Evolutionary conservation across 1,140 invertebrate species (phyloP), one percentile per base, ranked within the genome.

Genomic region (Melanaphis sacchari): DNA sequence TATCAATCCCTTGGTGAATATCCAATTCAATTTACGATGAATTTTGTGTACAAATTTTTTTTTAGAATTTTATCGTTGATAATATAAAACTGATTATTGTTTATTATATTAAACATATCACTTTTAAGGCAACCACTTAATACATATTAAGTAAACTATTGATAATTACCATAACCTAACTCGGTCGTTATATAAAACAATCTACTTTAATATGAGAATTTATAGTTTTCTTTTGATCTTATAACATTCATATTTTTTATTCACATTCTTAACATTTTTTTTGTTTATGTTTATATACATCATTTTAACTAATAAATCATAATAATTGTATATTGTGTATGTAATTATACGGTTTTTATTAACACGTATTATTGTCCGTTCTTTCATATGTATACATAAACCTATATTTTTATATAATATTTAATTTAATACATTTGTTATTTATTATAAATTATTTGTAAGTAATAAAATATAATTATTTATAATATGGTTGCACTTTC

Each of bases 401-500:
- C 59, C 31, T 84, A 41, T 41, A 8, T 84, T 84, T 84, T 84
- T 84, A 40, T 84, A 84, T 84, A 84, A 84, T 84, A 40, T 84
- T 40, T 84, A 84, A 26, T 41, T 26, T 40, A 26, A 40, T 24
- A 84, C 24, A 41, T 87, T 87, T 87, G 41, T 43, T 43, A 43
- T 87, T 46, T 76, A 43, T 40, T 87, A 43, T 87, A 87, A 26
- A 84, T 24, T 84, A 43, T 87, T n/a, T 18, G 31, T 87, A 43
- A 38, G 40, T 87, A 87, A 87, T 43, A 87, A 87, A 43, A 43
- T 43, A 87, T 87, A 46, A 87, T 87, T 46, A 84, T 40, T 84
- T 40, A 26, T 41, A 84, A 84, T 84, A 84, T 18, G 41, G 22
- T 2, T n/a, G 41, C 21, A 26, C 26, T 87, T 43, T 43, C 40